Evolutionary conservation across 37 sponge, comb jelly and placozoan species (phyloP).

Genomic region (Halisarca cf. caerulea): DNA sequence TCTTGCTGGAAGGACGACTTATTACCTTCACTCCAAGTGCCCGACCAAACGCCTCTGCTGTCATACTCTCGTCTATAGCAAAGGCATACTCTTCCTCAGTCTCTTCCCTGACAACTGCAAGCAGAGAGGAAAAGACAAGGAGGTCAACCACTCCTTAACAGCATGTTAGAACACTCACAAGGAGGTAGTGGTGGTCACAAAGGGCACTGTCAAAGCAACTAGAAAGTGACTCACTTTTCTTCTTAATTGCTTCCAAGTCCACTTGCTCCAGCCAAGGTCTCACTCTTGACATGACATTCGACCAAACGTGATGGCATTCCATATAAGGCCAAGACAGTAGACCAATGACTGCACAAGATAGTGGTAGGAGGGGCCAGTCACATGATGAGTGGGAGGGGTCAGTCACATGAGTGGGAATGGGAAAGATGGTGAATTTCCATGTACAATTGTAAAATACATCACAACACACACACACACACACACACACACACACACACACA

Average conservation of each 20-base stretch:
- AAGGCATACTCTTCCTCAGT: slow-evolving; percentile 11
- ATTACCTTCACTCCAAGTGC: not conserved
- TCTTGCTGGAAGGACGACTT: no score
- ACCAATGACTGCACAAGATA: slow-evolving; percentile 38
- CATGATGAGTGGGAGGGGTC: not conserved
- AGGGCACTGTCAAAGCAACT: not conserved
- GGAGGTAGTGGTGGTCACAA: no score
- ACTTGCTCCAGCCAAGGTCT: not conserved
- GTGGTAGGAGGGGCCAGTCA: not conserved
- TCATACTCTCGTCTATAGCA: not conserved
- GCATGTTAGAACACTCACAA: no score
- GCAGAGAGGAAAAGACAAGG: not conserved
- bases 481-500: slow-evolving; percentile 29
- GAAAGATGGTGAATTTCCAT: no score
- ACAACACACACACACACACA: no score
- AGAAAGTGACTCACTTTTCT: not conserved
- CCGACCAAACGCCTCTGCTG: not conserved
- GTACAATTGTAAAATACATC: no score
- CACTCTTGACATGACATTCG: not conserved
- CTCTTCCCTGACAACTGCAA: not conserved
- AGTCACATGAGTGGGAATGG: not conserved
- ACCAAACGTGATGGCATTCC: slow-evolving; percentile 30
- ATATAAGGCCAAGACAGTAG: slow-evolving; percentile 55
- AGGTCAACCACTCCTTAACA: no score
- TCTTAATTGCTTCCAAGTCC: not conserved